Base-by-base conservation (phyloP, 2,113 vertebrate species). In the Dromas ardeola region DNA sequence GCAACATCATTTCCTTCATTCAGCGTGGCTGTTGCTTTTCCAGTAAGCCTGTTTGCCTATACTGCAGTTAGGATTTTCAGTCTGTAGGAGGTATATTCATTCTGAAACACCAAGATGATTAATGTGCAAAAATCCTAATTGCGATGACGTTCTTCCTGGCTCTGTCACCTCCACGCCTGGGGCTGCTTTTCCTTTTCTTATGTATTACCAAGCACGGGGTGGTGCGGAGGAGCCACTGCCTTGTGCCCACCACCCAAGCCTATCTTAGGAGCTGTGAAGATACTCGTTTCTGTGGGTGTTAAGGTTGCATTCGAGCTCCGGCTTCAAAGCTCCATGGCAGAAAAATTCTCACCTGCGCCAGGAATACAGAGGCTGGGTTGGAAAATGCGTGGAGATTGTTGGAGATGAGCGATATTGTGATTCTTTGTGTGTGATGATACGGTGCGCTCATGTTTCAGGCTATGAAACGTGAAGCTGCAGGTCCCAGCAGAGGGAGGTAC, bases 21-120 rank as follows among this genome's bases (percentile, higher is more conserved):
- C 55, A 63, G 4, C 0, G 0, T 38, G 47, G 23, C 29, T 81
- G 73, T 71, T 82, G 53, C 42, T 70, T 69, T 94, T 52, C 61
- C 58, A 76, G 56, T 45, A 76, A 82, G 62, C 11, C 6, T 88
- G 15, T 49, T 74, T 81, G 55, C 27, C 49, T 38, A 2, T 29
- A 9, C 30, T 16, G 20, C 22, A 32, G 58, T 40, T 79, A 45
- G 79, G 63, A 65, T 82, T 94, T 90, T 77, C 36, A 73, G 26
- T 73, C 67, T 71, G 55, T 66, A 80, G 85, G 67, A 95, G 82
- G n/a, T 61, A 13, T 25, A 61, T 66, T 94, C 50, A 83, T 92
- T 86, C 86, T 93, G 79, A 94, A 93, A 94, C 27, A 65, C 20
- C 38, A 50, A 21, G 69, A 36, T 90, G 67, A 86, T 74, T 30